Base-by-base conservation (phyloP, 2,888 invertebrate species). In the Apocheima hispidaria region DNA sequence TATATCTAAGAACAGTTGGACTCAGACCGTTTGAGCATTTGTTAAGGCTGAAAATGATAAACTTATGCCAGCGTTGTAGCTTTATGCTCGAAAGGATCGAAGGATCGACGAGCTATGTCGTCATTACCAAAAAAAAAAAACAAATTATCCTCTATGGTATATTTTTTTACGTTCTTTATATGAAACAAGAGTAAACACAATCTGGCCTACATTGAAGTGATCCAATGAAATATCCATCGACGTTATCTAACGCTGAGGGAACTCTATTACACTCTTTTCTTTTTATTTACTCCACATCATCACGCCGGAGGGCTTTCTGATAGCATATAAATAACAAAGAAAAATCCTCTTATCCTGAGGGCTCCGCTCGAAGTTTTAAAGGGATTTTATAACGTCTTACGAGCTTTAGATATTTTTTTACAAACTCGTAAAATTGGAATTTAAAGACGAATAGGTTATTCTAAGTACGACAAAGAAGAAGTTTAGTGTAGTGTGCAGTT, bases 201-300 rank as follows among this genome's bases (percentile, higher is more conserved):
- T 28, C 28, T 41, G 14, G 33, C n/a, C 35, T 38, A 54, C 38
- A 43, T 46, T 40, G 18, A 50, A 46, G 20, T 40, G 56, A 56
- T 56, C 18, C 40, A 52, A 63, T 63, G 60, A 66, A 66, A 58
- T 54, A 66, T 63, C 57, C 66, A 66, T 69, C 65, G 53, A 18
- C 46, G 48, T 60, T 59, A 62, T 68, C 44, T 66, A 56, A 40
- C 61, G 60, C 46, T 51, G 36, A 52, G 52, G 60, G 44, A 66
- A 66, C 60, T 63, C 53, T 54, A 63, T 70, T 68, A 60, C 48
- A 51, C 54, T 58, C 58, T 62, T 62, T 61, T 68, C 36, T 58
- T 55, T 66, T 56, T 65, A 68, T 62, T 62, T 57, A 62, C 63
- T 56, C 63, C 36, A 56, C 63, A 63, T 65, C 33, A 60, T 55